Base-by-base conservation (phyloP, 2,113 vertebrate genomes). In the Hippolais icterina region DNA sequence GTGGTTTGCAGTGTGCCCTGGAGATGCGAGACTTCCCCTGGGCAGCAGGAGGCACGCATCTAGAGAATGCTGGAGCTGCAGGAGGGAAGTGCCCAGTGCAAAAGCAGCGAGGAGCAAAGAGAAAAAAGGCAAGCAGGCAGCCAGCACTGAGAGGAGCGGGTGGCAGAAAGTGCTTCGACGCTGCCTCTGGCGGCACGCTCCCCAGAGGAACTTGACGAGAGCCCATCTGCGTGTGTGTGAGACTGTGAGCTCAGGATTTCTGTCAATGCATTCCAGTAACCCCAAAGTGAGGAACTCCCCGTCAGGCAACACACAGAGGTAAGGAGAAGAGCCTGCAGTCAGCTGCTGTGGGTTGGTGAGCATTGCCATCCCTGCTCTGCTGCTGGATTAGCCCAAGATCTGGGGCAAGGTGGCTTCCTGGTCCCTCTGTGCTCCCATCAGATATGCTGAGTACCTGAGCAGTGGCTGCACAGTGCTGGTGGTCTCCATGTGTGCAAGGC, bases 221-320 rank as follows among this genome's bases (percentile, higher is more conserved):
- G 97, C 97, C 97, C 94, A 96, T 97, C 98, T 94, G 98, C 95
- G 54, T 98, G 95, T n/a, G 98, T 97, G 95, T 95, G 96, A 94
- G 97, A 97, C 97, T 88, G 97, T 96, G 92, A 97, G 98, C 98
- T 98, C 98, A 98, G 98, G 98, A 98, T 98, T 98, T 97, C 98
- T 98, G 98, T 99, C 98, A 99, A 99, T 99, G 98, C 98, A 99
- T 99, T 98, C 98, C 98, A 99, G 98, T 98, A 99, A 98, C 97
- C 98, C 98, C 97, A 99, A 99, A 99, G 98, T 99, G 98, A 99
- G 98, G 98, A 99, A 98, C 98, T 99, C 98, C 97, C 98, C 98
- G 3, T 98, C 98, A 98, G 98, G 98, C 98, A 99, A 98, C 98
- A 98, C 98, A 94, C 98, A 99, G 98, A 99, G 98, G 98, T 99